These are phyloP conservation scores for Aromia moschata DNA, from an alignment of 2,888 invertebrate species.

Conservation along the genomic window DNA sequence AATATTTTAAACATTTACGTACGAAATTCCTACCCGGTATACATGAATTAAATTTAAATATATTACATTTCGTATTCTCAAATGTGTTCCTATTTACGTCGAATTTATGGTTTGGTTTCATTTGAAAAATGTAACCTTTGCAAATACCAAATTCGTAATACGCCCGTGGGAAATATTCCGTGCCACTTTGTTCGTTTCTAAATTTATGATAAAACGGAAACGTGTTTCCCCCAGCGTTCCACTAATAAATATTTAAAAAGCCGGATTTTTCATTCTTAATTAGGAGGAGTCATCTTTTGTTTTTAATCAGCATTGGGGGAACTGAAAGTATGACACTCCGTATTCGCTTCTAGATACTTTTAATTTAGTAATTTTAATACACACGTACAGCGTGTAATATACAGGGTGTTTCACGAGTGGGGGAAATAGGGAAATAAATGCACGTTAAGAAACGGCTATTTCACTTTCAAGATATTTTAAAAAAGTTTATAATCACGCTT, in stretches of 20 bases:
- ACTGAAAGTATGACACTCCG: no score
- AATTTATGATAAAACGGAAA: not conserved
- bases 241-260: not conserved
- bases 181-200: not conserved
- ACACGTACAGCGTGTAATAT: no score
- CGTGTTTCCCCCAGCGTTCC: not conserved
- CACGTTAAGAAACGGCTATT: no score
- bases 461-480: no score
- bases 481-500: no score
- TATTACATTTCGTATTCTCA: conserved; percentile 1
- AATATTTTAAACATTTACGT: conserved; percentile 2
- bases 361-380: no score
- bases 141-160: not conserved
- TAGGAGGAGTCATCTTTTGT: no score
- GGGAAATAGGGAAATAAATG: no score
- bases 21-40: not conserved
- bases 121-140: conserved; percentile 1
- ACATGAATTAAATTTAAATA: not conserved
- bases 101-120: conserved; percentile 4
- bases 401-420: no score
- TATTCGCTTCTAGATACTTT: no score
- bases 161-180: conserved; percentile 1
- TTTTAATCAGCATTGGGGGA: no score
- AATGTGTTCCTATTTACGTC: not conserved
- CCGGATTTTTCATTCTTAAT: not conserved